Evolutionary conservation across 2,797 vertebrate species (phyloP), one percentile per base, ranked within the genome.

Genomic region (Poecilia picta): DNA sequence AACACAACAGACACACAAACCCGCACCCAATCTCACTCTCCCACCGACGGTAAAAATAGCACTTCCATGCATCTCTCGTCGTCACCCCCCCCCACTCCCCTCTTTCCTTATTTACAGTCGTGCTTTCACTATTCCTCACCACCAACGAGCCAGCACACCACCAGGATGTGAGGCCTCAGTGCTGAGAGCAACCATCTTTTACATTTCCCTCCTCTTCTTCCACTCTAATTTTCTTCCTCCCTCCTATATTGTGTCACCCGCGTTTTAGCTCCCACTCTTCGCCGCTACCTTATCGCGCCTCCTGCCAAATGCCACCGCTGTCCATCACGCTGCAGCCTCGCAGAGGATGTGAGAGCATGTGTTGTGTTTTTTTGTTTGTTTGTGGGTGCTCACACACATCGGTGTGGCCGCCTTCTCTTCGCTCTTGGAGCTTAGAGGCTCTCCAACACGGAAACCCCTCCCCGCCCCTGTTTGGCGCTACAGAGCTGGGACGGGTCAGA

Each of bases 231-330:
- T 77, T 84, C 73, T 72, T 45, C 77, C 80, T n/a, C 55, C 41
- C 80, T 80, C 79, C 83, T 85, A 41, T 39, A 79, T 83, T 84
- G 45, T 81, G 88, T 84, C 85, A 85, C 87, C 89, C 6, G 57
- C 68, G 84, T 80, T 78, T 79, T 84, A 78, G 81, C 89, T 83
- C 79, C 78, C 72, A 73, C 90, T 91, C 91, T 77, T 71, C 80
- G 87, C 85, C 80, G 72, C 90, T 89, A 89, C 93, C 92, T 95
- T 95, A 95, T 95, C 94, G 73, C 87, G 76, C 88, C 89, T 88
- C 78, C 91, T 93, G 91, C 94, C 92, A 95, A 95, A 95, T 96
- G 94, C 95, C 95, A 95, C 85, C 45, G 89, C 94, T 94, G 94
- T 95, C 95, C 91, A 93, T 96, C 95, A 95, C 89, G 75, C 80